Evolutionary conservation across 1,140 invertebrate genomes (phyloP).

Genomic region (Anagrus nilaparvatae): DNA sequence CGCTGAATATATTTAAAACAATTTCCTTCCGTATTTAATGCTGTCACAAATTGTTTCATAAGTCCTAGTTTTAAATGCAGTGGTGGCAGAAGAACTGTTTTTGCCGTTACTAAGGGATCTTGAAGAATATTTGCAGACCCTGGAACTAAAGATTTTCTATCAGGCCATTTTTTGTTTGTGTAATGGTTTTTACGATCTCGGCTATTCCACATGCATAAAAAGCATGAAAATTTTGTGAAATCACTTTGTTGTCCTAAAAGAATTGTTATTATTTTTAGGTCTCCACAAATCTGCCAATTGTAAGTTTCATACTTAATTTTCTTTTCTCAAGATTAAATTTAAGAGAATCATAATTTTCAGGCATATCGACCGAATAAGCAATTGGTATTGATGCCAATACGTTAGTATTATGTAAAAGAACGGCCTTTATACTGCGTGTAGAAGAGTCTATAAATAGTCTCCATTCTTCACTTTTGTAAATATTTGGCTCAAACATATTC

Average conservation of each 20-base stretch:
- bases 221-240: background rate
- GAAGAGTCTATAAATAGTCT: slow-evolving; percentile 19
- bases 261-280: slow-evolving; percentile 1
- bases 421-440: slow-evolving; percentile 15
- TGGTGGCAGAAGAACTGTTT: background rate
- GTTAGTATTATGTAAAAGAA: slow-evolving; percentile 20
- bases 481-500: slow-evolving; percentile 7
- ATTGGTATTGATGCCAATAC: slow-evolving; percentile 18
- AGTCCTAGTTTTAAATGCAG: background rate
- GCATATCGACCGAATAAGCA: slow-evolving; percentile 12
- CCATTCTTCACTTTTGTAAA: slow-evolving; percentile 14
- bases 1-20: background rate
- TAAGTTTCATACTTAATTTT: slow-evolving; percentile 3
- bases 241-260: background rate
- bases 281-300: background rate
- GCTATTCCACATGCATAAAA: slow-evolving; percentile 1
- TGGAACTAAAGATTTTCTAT: background rate
- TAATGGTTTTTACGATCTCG: background rate
- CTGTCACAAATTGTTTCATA: background rate
- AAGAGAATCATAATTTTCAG: slow-evolving; percentile 16
- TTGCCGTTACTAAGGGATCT: background rate
- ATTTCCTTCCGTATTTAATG: slow-evolving; percentile 1
- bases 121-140: background rate
- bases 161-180: background rate
- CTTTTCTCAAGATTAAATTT: background rate